phyloP scores from a whole-genome alignment of 2,797 vertebrate species.

The Percopsis omiscomaycus region DNA sequence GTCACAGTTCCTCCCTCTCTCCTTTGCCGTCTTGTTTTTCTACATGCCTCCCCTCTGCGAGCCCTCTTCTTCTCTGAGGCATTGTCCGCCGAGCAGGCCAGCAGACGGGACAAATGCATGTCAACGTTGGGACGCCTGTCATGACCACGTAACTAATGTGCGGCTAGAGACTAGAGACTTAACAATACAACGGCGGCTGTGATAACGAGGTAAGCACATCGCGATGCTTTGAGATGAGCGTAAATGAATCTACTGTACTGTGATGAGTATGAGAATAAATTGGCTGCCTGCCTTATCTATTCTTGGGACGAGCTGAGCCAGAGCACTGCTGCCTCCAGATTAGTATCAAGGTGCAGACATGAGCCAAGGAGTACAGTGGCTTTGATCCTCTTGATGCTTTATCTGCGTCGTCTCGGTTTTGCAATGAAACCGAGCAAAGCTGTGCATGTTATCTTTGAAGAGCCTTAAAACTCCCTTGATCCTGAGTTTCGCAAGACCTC shows the following conservation, averaged over 20 bases:
- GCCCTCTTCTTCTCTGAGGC: slow-evolving; percentile 4
- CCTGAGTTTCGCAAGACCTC: not conserved
- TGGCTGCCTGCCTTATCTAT: slow-evolving; percentile 27
- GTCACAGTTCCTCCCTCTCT: slow-evolving; percentile 8
- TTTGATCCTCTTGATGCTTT: slow-evolving; percentile 62
- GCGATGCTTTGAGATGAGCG: slow-evolving; percentile 27
- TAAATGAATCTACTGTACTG: slow-evolving; percentile 39
- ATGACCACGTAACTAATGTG: slow-evolving; percentile 29
- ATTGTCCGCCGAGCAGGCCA: not conserved
- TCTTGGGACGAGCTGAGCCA: slow-evolving; percentile 42
- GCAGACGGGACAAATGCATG: slow-evolving; percentile 35
- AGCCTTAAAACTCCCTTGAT: slow-evolving; percentile 47
- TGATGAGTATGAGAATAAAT: slow-evolving; percentile 50
- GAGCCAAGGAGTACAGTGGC: slow-evolving; percentile 25
- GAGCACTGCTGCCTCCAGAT: slow-evolving; percentile 58
- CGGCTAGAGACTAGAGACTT: slow-evolving; percentile 16
- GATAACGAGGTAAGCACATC: slow-evolving; percentile 57
- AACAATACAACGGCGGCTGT: slow-evolving; percentile 23
- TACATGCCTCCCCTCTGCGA: slow-evolving; percentile 22
- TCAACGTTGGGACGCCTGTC: slow-evolving; percentile 33
- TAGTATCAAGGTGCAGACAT: slow-evolving; percentile 53
- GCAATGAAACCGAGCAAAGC: slow-evolving; percentile 50
- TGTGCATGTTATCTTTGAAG: slow-evolving; percentile 38
- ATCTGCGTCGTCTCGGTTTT: slow-evolving; percentile 40
- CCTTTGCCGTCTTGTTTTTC: slow-evolving; percentile 28